Conservation (phyloP, 2,888 invertebrate genomes). For the Capitulum mitella region DNA sequence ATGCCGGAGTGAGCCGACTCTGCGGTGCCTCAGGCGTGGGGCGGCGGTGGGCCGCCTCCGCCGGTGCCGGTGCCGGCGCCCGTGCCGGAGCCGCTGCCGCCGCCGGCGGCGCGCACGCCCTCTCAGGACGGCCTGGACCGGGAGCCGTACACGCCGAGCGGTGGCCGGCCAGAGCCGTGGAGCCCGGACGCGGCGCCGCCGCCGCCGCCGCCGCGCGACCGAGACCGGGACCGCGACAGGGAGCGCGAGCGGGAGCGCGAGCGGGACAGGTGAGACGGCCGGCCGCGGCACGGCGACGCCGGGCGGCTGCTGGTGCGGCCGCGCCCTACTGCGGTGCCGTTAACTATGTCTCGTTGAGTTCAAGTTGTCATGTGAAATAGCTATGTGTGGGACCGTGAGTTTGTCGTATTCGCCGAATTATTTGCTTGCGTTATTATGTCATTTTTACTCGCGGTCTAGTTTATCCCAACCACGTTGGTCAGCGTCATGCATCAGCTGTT, state of each 20-base stretch:
- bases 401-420: too few species aligned
- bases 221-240: neutral
- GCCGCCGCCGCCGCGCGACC: neutral
- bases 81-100: neutral
- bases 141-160: neutral
- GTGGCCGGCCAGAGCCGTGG: neutral
- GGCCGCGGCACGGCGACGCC: constrained; percentile 35
- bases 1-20: neutral
- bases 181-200: neutral
- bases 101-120: neutral
- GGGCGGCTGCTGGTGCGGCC: too few species aligned
- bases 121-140: constrained; percentile 1
- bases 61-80: neutral
- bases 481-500: too few species aligned
- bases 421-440: too few species aligned
- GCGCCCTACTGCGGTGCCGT: too few species aligned
- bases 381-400: too few species aligned
- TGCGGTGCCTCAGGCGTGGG: neutral
- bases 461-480: too few species aligned
- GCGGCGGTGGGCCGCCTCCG: neutral
- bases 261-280: constrained; percentile 32
- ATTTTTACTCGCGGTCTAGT: too few species aligned
- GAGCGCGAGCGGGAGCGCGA: constrained; percentile 34
- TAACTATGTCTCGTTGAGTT: too few species aligned
- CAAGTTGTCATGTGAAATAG: too few species aligned